phyloP scores from a whole-genome alignment of 1,140 invertebrate species.

The Lasioglossum albipes region DNA sequence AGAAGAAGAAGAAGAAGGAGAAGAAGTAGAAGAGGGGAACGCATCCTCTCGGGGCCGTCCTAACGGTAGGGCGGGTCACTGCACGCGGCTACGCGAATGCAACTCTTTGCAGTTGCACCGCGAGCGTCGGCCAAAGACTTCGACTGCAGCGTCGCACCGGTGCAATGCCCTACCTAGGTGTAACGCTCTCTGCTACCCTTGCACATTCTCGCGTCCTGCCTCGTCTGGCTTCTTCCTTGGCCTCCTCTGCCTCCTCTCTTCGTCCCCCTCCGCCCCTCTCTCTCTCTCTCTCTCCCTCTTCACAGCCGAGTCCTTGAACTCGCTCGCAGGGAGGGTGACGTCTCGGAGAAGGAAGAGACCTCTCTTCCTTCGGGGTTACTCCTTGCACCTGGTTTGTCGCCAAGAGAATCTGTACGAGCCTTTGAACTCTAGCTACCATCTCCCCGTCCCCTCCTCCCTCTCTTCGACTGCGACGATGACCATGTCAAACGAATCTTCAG shows the following conservation, averaged over 20 bases:
- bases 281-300: not conserved
- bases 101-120: conserved; percentile 70
- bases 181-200: conserved; percentile 76
- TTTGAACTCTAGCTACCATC: not conserved
- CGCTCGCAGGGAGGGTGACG: conserved; percentile 56
- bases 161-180: conserved; percentile 79
- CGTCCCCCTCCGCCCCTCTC: conserved; percentile 21
- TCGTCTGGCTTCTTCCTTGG: conserved; percentile 34
- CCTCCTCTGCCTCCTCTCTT: conserved; percentile 37
- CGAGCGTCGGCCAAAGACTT: conserved; percentile 61
- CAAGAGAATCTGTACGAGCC: conserved; percentile 11
- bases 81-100: conserved; percentile 77
- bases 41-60: conserved; percentile 80
- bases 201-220: conserved; percentile 59
- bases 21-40: conserved; percentile 60
- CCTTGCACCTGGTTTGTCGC: conserved; percentile 59
- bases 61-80: conserved; percentile 81
- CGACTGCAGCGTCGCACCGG: conserved; percentile 61
- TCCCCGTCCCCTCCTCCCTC: not conserved
- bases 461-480: not conserved
- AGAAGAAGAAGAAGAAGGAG: conserved; percentile 55
- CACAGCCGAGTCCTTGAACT: conserved; percentile 74
- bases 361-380: conserved; percentile 30
- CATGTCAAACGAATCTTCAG: too few species aligned
- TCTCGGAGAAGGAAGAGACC: conserved; percentile 34